Base-by-base conservation (phyloP, 2,888 invertebrate genomes). In the Tenthredo livida region DNA sequence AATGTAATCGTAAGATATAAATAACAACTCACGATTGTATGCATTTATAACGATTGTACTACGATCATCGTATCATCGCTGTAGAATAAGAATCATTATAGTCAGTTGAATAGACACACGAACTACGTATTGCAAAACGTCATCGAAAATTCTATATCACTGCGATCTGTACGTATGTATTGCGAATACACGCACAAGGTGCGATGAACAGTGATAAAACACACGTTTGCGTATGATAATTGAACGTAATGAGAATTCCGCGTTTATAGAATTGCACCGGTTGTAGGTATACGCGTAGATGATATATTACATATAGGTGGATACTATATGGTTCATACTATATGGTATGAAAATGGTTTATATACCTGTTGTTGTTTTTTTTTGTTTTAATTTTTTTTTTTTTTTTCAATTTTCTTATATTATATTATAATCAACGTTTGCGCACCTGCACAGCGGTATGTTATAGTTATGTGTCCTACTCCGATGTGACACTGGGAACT, bases 401-500 rank as follows among this genome's bases (percentile, higher is more conserved):
- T 47, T 15, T 47, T 12, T 47, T 40, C n/a, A 70, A 37, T 70
- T 70, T 6, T 37, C 70, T 70, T 33, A 70, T n/a, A 9, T 29
- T 29, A 15, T 67, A 29, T 29, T 67, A 33, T 17, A 33, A 40
- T 21, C 43, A 33, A 77, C 15, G 29, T 54, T 54, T 40, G 77
- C 77, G 77, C 77, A 77, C 77, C 77, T 77, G 77, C 29, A 47
- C 40, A 54, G 77, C 54, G 17, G 17, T 77, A 47, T 47, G n/a
- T 25, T 75, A 25, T 75, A 47, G 17, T 21, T 25, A 37, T 40
- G 58, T 50, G 83, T 83, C 67, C 70, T 65, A 70, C 83, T 70
- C 67, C 67, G 83, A 70, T 83, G 83, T 83, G 83, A 83, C 83
- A 83, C 83, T 67, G 83, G 67, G 70, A 70, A 83, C 83, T 29